Conservation (phyloP, 2,888 invertebrate genomes). For the Blastobasis adustella region DNA sequence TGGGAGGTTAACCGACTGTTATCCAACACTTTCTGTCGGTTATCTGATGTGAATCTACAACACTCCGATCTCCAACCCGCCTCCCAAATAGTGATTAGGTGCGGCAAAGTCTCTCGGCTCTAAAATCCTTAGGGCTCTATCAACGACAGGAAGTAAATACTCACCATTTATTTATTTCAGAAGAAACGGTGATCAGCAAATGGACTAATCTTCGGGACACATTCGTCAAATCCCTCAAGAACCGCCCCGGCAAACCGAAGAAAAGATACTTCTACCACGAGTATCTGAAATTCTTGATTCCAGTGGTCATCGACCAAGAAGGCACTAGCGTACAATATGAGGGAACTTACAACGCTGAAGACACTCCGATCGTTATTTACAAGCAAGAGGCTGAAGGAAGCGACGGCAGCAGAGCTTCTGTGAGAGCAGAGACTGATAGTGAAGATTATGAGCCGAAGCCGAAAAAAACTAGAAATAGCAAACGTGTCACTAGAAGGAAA, state of each 20-base stretch:
- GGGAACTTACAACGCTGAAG: background rate
- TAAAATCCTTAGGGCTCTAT: too few species aligned
- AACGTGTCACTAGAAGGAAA: slow-evolving; percentile 3
- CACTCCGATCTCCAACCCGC: too few species aligned
- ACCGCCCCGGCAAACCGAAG: slow-evolving; percentile 40
- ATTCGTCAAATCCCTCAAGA: slow-evolving; percentile 50
- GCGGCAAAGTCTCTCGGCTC: too few species aligned
- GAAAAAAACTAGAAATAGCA: too few species aligned
- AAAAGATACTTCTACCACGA: slow-evolving; percentile 47
- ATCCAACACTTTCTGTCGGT: too few species aligned
- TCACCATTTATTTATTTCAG: slow-evolving; percentile 29
- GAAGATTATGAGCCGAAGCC: background rate
- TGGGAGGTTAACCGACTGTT: too few species aligned
- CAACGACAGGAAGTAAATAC: too few species aligned
- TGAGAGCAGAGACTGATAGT: background rate
- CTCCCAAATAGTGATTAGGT: too few species aligned
- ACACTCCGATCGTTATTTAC: background rate
- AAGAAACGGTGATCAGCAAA: slow-evolving; percentile 47
- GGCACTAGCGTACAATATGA: slow-evolving; percentile 17
- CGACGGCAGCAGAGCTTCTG: background rate
- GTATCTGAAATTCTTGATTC: slow-evolving; percentile 46
- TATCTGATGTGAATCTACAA: too few species aligned
- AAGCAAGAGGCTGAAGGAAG: background rate
- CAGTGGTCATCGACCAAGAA: slow-evolving; percentile 26
- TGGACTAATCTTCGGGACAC: slow-evolving; percentile 64